Conservation (phyloP, 2,113 vertebrate species). For the Sorex fumeus region DNA sequence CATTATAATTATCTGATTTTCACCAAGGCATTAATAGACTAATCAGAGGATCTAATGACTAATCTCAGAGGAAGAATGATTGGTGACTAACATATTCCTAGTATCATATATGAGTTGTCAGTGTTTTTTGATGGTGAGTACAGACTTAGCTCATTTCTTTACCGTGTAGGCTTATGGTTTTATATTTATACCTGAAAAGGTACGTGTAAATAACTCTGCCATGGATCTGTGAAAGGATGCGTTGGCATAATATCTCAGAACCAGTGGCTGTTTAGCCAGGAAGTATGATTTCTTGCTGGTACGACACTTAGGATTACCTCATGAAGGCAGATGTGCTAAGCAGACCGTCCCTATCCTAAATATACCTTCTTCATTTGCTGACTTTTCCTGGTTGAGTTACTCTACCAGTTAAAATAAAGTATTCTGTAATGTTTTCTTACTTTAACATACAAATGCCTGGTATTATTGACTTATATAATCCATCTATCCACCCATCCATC, state of each 20-base stretch:
- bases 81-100: constrained; percentile 64
- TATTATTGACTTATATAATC: not conserved
- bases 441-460: not conserved
- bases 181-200: not conserved
- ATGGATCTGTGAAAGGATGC: not conserved
- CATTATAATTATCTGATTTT: constrained; percentile 78
- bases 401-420: not conserved
- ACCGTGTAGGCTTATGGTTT: not conserved
- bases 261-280: not conserved
- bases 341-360: not conserved
- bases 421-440: not conserved
- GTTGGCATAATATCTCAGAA: not conserved
- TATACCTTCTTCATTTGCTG: not conserved
- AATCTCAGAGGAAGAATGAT: constrained; percentile 73
- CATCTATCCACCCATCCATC: not conserved
- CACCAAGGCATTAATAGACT: constrained; percentile 72
- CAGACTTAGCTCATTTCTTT: not conserved
- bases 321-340: not conserved
- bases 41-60: constrained; percentile 78
- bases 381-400: not conserved
- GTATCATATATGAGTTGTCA: not conserved
- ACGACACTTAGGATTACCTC: not conserved
- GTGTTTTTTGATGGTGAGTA: not conserved
- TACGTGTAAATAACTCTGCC: not conserved
- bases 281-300: not conserved